Evolutionary conservation across 2,888 invertebrate genomes (phyloP), one percentile per base, ranked within the genome.

Genomic region (Pteria penguin): DNA sequence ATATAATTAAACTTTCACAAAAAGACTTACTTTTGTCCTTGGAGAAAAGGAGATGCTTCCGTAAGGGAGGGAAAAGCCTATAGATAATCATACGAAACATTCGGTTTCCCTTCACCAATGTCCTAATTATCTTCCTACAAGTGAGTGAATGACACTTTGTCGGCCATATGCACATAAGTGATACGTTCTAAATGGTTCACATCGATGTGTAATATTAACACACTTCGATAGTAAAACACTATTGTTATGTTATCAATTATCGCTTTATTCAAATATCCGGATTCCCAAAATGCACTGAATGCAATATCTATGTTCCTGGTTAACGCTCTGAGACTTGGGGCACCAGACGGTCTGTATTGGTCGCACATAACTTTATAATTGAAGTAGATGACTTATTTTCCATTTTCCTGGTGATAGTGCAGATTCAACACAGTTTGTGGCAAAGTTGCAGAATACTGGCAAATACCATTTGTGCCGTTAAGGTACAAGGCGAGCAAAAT

Each of bases 31-130:
- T 76, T 73, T 85, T 86, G 66, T 88, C 88, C 76, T 86, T 83
- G 22, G 85, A 81, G 60, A 88, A 86, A 31, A 88, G 81, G 71
- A 88, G 75, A 68, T 88, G 89, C 79, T 89, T 88, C 76, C 89
- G 76, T 65, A 89, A 80, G 22, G 87, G 88, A 29, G 88, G 89
- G 76, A 88, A 87, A 73, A 89, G 86, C 71, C 87, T 87, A 76
- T 89, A 88, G 45, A 89, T 83, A 45, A 88, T 87, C 87, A 89
- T 88, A 54, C 89, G 89, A 86, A 89, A 89, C 89, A 89, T 89
- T 76, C 86, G 86, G 81, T 82, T 81, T 45, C 84, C 79, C 66
- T 80, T 83, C 36, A 78, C 73, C 71, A 83, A 66, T 55, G 78
- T 75, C 61, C 79, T 72, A 45, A 79, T 57, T 75, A 74, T 70